Conservation (phyloP, 2,113 vertebrate species). For the Eurystomus gularis region DNA sequence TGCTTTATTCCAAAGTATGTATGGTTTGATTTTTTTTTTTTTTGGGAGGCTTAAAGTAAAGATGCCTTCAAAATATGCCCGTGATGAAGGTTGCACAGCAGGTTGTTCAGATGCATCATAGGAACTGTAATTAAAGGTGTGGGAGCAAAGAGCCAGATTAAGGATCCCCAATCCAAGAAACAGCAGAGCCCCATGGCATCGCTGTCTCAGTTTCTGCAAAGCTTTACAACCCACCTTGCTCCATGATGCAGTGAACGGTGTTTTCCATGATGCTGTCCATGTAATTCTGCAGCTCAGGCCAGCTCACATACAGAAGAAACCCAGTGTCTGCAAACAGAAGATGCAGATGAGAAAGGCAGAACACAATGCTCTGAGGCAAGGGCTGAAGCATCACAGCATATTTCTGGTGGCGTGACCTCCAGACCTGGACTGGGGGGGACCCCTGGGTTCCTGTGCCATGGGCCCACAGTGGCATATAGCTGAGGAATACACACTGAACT, state of each 20-base stretch:
- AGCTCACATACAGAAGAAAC: not conserved
- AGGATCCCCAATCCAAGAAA: not conserved
- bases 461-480: not conserved
- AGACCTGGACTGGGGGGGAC: not conserved
- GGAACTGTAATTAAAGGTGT: not conserved
- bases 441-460: not conserved
- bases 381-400: not conserved
- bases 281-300: not conserved
- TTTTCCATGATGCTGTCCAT: not conserved
- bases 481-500: not conserved
- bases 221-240: not conserved
- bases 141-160: slow-evolving; percentile 23
- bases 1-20: not conserved
- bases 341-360: not conserved
- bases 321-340: not conserved
- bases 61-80: not conserved
- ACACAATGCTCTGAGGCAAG: not conserved
- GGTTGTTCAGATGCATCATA: not conserved
- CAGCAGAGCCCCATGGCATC: not conserved
- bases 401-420: not conserved
- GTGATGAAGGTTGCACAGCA: not conserved
- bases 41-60: not conserved
- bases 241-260: not conserved
- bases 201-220: not conserved
- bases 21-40: not conserved